phyloP scores from a whole-genome alignment of 2,113 vertebrate species.

The Gorsachius goisagi region DNA sequence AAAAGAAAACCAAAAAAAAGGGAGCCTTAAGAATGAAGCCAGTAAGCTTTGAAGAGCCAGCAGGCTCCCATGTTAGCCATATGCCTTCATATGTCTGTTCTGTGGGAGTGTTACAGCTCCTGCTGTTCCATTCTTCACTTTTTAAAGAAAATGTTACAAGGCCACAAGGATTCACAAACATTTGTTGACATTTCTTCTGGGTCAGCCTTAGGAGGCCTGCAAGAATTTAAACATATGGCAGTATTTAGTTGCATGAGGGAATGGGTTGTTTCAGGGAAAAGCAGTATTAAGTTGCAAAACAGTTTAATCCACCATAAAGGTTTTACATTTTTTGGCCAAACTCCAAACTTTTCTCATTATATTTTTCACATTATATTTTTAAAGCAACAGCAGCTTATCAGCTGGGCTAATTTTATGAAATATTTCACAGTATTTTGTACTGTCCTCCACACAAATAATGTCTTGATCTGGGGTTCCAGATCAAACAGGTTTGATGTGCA shows the following conservation, averaged over 20 bases:
- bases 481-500: background rate
- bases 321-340: constrained; percentile 4
- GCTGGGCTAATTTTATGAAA: background rate
- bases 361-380: constrained; percentile 31
- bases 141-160: constrained; percentile 51
- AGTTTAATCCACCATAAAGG: constrained; percentile 25
- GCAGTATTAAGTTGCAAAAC: constrained; percentile 17
- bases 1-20: too few relatives aligned
- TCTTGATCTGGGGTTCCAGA: background rate
- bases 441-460: background rate
- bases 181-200: constrained; percentile 68
- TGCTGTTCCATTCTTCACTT: constrained; percentile 46
- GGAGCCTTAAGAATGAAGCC: constrained; percentile 8
- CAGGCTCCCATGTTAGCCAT: constrained; percentile 62
- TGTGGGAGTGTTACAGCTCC: constrained; percentile 60
- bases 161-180: constrained; percentile 62
- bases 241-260: constrained; percentile 44
- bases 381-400: background rate
- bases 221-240: constrained; percentile 64
- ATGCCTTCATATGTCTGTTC: constrained; percentile 62
- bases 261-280: constrained; percentile 2
- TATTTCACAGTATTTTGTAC: background rate
- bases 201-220: constrained; percentile 59
- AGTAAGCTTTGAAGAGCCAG: constrained; percentile 48
- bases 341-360: background rate